Percentiles rank a stretch among this genome's conserved stretches.
These are phyloP conservation scores for Teleopsis dalmanni DNA, from an alignment of 1,140 invertebrate species.

Conservation along the genomic window DNA sequence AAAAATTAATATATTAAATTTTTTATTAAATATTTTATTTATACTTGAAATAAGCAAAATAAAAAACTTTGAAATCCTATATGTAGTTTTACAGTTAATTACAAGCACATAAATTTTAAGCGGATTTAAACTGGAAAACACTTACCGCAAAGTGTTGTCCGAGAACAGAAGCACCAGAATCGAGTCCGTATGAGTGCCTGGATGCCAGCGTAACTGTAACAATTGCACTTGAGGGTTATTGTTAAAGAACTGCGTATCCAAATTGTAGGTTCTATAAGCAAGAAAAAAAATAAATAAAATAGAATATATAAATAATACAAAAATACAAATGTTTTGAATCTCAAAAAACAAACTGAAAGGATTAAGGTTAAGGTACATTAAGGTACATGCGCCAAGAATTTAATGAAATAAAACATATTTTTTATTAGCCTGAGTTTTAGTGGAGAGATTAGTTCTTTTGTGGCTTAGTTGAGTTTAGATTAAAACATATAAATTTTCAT, in stretches of 20 bases:
- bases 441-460: too few species aligned
- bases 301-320: slow-evolving; percentile 1
- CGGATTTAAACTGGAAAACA: background rate
- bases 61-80: background rate
- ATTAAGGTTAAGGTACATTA: background rate
- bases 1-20: background rate
- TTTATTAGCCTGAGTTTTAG: too few species aligned
- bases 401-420: background rate
- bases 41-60: background rate
- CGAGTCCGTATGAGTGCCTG: slow-evolving; percentile 64
- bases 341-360: background rate
- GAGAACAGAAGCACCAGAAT: slow-evolving; percentile 73
- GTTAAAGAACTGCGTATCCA: slow-evolving; percentile 57
- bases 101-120: background rate
- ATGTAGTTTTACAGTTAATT: background rate
- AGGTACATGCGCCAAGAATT: background rate
- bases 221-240: slow-evolving; percentile 54
- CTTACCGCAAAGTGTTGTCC: slow-evolving; percentile 71
- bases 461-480: too few species aligned
- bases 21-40: background rate
- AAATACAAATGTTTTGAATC: background rate
- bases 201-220: slow-evolving; percentile 71
- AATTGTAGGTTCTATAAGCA: slow-evolving; percentile 49
- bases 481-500: too few species aligned
- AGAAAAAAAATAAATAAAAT: slow-evolving; percentile 15